Base-by-base conservation (phyloP, 2,888 invertebrate genomes). In the Lasioglossum figueresi region DNA sequence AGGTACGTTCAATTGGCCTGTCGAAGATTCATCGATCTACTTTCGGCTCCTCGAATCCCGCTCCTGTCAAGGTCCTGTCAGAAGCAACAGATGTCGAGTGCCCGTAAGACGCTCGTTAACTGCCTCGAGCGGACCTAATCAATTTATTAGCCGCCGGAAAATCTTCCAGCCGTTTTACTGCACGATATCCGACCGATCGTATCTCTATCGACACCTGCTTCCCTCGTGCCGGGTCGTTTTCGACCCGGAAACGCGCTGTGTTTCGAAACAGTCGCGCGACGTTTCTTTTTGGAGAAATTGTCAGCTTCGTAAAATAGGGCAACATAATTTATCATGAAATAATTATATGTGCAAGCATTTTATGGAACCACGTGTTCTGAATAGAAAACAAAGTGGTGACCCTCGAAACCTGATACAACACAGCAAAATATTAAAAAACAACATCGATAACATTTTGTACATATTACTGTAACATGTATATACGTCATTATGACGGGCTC, bases 71-170 rank as follows among this genome's bases (percentile, higher is more conserved):
- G 74, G 81, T 86, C 82, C 76, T 82, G 48, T 71, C 63, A 10
- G 82, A 82, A 82, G 85, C 86, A 86, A 86, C 82, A 85, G 82
- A 86, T 85, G 82, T 79, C 59, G 48, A 76, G n/a, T 48, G 48
- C 34, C 16, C 19, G 2, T 45, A n/a, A 48, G 45, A 14, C 19
- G 19, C 31, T 43, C 43, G 40, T 73, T n/a, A 23, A 10, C 52
- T 5, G 27, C 40, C 27, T 40, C 31, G 63, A 31, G 63, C 63
- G 31, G 63, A 31, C 63, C 16, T 63, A 63, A 63, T 63, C 63
- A 63, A 63, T 63, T 63, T 63, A 63, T 63, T 63, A 63, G 19
- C 16, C 19, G 63, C 63, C 63, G 63, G 63, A 63, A 63, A 63
- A 63, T 31, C 6, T 31, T 16, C 63, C 14, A 31, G 31, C 31